Evolutionary conservation across 2,888 invertebrate species (phyloP), one percentile per base, ranked within the genome.

Genomic region (Dolichopus griseipennis): DNA sequence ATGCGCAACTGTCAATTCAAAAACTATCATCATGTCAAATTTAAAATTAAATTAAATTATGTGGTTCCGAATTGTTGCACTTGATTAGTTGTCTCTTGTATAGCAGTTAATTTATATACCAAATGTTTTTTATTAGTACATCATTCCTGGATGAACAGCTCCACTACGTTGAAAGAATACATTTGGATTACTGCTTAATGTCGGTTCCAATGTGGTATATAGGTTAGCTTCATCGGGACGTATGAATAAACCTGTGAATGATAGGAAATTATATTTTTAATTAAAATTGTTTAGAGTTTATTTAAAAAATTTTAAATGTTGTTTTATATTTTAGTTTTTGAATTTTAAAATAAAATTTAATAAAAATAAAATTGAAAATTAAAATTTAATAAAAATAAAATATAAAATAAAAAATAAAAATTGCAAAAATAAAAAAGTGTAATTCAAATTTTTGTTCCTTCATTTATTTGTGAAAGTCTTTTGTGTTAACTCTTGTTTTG

Each of bases 111-210:
- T 37, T 2, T 37, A 10, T n/a, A n/a, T n/a, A n/a, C 8, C 12
- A 12, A 37, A 8, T 37, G 8, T 37, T 7, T 37, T n/a, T 9
- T 37, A 9, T 88, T 84, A 93, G 83, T 93, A 93, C 89, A 93
- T 92, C 91, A 93, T 92, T 82, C 93, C 93, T 74, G 92, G 92
- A 85, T 93, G 93, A 75, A 93, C 87, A 72, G 84, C 84, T 70
- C 89, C 90, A 75, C 89, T 86, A 76, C 93, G 87, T 82, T 93
- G 93, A 83, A 93, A 93, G 82, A 90, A 93, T 73, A 93, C 93
- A 84, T 93, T 93, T 73, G 93, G 93, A 84, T 93, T 93, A 82
- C 90, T 91, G 82, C 93, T 93, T 81, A 93, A 84, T 75, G 91
- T 92, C 75, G 91, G 91, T 82, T 91, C 91, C 79, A 90, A 84